These are phyloP conservation scores for Oncorhynchus keta DNA, from an alignment of 2,113 vertebrate genomes.

Conservation along the genomic window DNA sequence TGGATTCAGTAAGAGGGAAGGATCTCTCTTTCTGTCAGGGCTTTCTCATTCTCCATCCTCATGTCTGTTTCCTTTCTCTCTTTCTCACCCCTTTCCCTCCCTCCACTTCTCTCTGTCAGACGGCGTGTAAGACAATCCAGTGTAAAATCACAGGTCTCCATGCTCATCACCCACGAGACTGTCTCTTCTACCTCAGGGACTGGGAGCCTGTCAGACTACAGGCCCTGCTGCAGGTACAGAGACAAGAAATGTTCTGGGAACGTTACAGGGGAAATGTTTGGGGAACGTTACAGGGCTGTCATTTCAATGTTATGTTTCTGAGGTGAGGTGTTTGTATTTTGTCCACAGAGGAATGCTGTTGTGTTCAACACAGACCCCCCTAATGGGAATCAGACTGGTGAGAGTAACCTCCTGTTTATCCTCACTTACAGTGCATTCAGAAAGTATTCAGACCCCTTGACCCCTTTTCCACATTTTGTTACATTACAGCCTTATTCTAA, in stretches of 20 bases:
- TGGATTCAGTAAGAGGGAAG: not conserved
- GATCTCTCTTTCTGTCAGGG: not conserved
- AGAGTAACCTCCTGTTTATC: not conserved
- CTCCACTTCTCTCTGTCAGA: slow-evolving; percentile 55
- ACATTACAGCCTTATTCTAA: too few species aligned
- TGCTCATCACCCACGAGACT: slow-evolving; percentile 89
- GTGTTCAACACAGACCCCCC: slow-evolving; percentile 83
- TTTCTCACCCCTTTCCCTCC: not conserved
- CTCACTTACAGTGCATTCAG: not conserved
- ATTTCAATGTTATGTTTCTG: not conserved
- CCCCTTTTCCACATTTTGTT: too few species aligned
- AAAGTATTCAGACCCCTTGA: too few species aligned
- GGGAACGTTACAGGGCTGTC: not conserved
- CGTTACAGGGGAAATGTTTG: too few species aligned
- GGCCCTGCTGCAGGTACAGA: slow-evolving; percentile 73
- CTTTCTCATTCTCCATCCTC: too few species aligned
- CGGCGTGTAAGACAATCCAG: slow-evolving; percentile 66
- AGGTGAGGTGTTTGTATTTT: not conserved
- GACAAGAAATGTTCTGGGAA: not conserved
- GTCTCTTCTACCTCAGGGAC: slow-evolving; percentile 88
- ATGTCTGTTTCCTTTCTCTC: slow-evolving; percentile 16
- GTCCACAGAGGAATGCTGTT: slow-evolving; percentile 62
- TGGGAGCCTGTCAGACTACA: slow-evolving; percentile 81
- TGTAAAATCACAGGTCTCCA: slow-evolving; percentile 78
- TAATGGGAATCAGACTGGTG: slow-evolving; percentile 67